These are phyloP conservation scores for Danaus plexippus DNA, from an alignment of 1,140 invertebrate species.

Conservation along the genomic window DNA sequence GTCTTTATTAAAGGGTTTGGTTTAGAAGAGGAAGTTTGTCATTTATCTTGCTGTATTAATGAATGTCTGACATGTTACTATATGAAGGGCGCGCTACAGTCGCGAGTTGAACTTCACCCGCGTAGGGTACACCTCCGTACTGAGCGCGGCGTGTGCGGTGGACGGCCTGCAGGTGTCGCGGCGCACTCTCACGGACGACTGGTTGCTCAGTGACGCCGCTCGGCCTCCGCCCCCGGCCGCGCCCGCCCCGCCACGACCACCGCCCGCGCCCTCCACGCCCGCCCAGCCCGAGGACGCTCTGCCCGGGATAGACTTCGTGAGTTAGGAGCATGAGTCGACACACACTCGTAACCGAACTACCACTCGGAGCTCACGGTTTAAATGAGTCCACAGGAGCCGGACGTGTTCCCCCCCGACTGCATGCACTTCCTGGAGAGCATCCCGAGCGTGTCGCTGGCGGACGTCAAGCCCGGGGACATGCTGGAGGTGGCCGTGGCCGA, in stretches of 20 bases:
- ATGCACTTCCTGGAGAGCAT: slow-evolving; percentile 48
- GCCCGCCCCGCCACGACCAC: slow-evolving; percentile 11
- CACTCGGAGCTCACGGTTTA: background rate
- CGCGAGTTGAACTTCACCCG: slow-evolving; percentile 44
- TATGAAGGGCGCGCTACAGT: slow-evolving; percentile 33
- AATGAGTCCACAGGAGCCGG: slow-evolving; percentile 34
- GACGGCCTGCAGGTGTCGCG: slow-evolving; percentile 18
- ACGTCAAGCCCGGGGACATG: slow-evolving; percentile 27
- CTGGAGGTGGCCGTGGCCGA: slow-evolving; percentile 49
- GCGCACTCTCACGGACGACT: slow-evolving; percentile 25
- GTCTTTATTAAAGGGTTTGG: too few relatives aligned
- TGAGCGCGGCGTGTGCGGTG: slow-evolving; percentile 33
- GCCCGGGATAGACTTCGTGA: slow-evolving; percentile 43
- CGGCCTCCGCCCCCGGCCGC: slow-evolving; percentile 8
- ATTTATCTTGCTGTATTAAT: background rate
- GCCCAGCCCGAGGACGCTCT: slow-evolving; percentile 41
- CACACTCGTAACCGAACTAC: background rate
- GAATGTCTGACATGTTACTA: too few relatives aligned
- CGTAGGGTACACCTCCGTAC: slow-evolving; percentile 44
- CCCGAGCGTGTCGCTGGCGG: slow-evolving; percentile 21
- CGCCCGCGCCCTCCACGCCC: slow-evolving; percentile 7
- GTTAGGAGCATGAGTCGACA: slow-evolving; percentile 3
- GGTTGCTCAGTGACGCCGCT: slow-evolving; percentile 27
- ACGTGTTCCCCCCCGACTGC: slow-evolving; percentile 56
- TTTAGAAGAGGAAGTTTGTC: too few relatives aligned